Evolutionary conservation across 2,888 invertebrate genomes (phyloP).

Genomic region (Tricholauxania praeusta): DNA sequence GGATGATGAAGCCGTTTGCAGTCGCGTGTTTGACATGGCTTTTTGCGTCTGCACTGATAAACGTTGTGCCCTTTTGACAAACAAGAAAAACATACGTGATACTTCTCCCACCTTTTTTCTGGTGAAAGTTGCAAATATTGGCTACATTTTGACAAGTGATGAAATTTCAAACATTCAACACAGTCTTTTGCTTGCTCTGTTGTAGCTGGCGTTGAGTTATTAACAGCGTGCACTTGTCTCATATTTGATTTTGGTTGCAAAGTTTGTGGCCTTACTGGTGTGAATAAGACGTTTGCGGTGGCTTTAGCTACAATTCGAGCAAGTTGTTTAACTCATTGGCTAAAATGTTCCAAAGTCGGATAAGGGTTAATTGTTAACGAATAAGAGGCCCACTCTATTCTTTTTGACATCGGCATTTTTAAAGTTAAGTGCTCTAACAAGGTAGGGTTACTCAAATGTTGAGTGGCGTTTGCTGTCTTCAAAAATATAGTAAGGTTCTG

Average conservation of each 20-base stretch:
- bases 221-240: not conserved
- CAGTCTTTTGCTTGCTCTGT: not conserved
- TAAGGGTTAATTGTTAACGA: not conserved
- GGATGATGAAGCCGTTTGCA: too few species aligned
- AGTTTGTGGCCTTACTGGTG: too few species aligned
- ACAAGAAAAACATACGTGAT: too few species aligned
- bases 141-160: conserved; percentile 1
- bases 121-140: conserved; percentile 9
- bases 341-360: conserved; percentile 5
- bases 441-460: conserved; percentile 14
- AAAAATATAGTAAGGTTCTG: conserved; percentile 8
- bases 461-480: not conserved
- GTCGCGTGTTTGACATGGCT: too few species aligned
- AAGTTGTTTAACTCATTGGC: conserved; percentile 4
- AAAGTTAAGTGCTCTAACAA: not conserved
- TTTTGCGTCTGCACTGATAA: too few species aligned
- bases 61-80: too few species aligned
- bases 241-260: not conserved
- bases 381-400: conserved; percentile 4
- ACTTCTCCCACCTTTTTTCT: not conserved
- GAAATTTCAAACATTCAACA: not conserved
- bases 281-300: not conserved
- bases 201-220: not conserved
- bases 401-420: conserved; percentile 10
- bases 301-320: conserved; percentile 7